Evolutionary conservation across 37 sponge, comb jelly and placozoan genomes (phyloP).

Genomic region (Axinella damicornis): DNA sequence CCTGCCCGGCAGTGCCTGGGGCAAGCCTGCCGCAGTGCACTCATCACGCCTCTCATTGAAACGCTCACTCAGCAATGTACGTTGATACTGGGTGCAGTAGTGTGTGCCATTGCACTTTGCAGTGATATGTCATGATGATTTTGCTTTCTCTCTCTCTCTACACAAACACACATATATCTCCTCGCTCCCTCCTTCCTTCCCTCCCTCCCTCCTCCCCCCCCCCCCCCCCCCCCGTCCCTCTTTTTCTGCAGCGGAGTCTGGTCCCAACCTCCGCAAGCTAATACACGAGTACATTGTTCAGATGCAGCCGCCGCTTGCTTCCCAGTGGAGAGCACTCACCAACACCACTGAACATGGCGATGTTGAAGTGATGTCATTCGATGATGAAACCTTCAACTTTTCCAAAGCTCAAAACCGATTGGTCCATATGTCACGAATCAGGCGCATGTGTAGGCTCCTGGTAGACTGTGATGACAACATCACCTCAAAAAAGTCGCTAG

Average conservation of each 20-base stretch:
- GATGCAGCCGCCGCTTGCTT: constrained; percentile 29
- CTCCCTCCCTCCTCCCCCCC: background rate
- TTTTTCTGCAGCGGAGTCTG: background rate
- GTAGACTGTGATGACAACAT: constrained; percentile 68
- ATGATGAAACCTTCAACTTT: background rate
- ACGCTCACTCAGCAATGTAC: constrained; percentile 48
- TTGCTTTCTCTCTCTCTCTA: constrained; percentile 4
- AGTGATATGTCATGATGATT: too few species aligned
- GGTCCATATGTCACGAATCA: constrained; percentile 57
- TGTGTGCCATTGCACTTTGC: too few species aligned
- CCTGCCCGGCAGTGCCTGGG: constrained; percentile 60
- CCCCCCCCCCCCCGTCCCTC: background rate
- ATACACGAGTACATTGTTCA: constrained; percentile 38
- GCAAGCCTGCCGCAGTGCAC: constrained; percentile 49
- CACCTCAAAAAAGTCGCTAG: constrained; percentile 2
- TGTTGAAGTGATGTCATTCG: background rate
- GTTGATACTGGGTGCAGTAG: background rate
- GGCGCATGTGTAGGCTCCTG: constrained; percentile 74
- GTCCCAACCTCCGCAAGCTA: constrained; percentile 20
- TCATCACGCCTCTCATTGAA: constrained; percentile 67
- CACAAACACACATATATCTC: background rate
- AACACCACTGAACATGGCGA: constrained; percentile 13
- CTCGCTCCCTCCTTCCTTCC: background rate
- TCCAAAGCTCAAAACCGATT: constrained; percentile 4
- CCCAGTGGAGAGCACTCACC: constrained; percentile 28